These are phyloP conservation scores for Lithophane socia DNA, from an alignment of 2,888 invertebrate genomes.

Conservation along the genomic window DNA sequence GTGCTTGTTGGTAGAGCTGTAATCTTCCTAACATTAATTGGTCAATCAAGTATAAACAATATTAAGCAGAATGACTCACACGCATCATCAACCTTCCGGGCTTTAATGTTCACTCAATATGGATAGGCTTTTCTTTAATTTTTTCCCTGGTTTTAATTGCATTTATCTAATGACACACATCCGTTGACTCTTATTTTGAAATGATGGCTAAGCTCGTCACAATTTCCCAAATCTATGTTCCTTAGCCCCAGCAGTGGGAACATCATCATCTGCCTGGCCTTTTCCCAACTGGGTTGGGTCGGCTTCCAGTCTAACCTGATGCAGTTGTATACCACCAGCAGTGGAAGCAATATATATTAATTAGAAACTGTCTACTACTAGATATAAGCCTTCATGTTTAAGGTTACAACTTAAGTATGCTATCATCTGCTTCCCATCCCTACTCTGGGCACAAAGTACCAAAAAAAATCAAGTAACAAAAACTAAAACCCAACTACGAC, in stretches of 20 bases:
- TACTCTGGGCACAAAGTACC: background rate
- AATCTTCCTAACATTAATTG: constrained; percentile 33
- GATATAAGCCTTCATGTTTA: background rate
- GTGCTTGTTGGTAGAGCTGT: constrained; percentile 7
- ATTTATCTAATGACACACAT: background rate
- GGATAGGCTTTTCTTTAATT: background rate
- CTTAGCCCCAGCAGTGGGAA: background rate
- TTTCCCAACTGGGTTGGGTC: background rate
- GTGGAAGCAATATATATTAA: background rate
- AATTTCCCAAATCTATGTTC: background rate
- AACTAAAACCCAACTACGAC: too few species aligned
- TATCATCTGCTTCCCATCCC: background rate
- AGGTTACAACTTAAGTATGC: background rate
- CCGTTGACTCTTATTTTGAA: background rate
- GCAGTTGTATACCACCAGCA: background rate
- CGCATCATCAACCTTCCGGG: background rate
- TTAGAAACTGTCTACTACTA: background rate
- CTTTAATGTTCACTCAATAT: background rate
- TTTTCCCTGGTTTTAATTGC: background rate
- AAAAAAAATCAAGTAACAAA: too few species aligned
- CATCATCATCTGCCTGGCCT: background rate
- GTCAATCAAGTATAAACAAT: constrained; percentile 28
- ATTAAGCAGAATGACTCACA: background rate
- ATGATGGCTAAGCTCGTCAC: background rate
- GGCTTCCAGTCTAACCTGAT: background rate